Conservation (phyloP, 2,113 vertebrate species). For the Myotis brandtii region DNA sequence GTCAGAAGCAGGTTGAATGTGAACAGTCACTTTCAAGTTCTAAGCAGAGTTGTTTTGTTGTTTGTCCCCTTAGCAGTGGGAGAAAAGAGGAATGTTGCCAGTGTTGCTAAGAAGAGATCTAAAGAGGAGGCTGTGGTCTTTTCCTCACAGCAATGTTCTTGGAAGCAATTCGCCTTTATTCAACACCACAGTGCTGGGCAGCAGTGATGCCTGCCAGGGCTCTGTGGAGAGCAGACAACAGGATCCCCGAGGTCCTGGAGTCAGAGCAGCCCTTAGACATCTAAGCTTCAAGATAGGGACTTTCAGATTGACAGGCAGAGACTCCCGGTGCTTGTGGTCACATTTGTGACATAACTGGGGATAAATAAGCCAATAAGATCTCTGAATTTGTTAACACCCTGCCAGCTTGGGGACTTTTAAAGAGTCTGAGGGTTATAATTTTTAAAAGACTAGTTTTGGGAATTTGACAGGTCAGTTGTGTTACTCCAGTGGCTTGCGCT, state of each 20-base stretch:
- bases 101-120: background rate
- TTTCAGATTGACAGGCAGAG: background rate
- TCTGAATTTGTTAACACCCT: background rate
- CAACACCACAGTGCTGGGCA: background rate
- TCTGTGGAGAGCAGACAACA: background rate
- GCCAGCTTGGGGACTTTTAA: background rate
- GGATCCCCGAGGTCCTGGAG: background rate
- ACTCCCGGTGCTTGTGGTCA: background rate
- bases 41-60: conserved; percentile 20
- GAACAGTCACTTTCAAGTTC: background rate
- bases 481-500: background rate
- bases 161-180: background rate
- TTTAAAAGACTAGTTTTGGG: background rate
- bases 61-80: background rate
- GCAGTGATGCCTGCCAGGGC: background rate
- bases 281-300: background rate
- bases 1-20: conserved; percentile 23
- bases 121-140: background rate
- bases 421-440: background rate
- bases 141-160: background rate
- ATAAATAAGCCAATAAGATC: too few species aligned
- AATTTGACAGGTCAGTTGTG: background rate
- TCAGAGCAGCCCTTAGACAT: background rate
- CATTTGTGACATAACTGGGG: background rate
- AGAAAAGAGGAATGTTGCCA: conserved; percentile 27